Evolutionary conservation across 2,888 invertebrate genomes (phyloP).

Genomic region (Plemyria rubiginata): DNA sequence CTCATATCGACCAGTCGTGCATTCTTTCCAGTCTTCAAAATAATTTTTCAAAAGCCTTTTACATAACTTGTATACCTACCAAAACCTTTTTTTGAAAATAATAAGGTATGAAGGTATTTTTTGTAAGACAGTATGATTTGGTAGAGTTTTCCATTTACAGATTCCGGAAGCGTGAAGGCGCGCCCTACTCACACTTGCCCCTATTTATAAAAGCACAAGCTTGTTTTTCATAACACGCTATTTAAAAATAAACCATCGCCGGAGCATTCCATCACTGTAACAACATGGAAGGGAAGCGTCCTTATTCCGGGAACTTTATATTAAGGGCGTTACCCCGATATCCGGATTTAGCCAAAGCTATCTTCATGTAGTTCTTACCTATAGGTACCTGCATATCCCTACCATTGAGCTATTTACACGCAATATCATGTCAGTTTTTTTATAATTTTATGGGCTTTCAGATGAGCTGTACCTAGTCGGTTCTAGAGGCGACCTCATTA

Average conservation of each 20-base stretch:
- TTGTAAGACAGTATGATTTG: too few relatives aligned
- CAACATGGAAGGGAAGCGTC: slow-evolving; percentile 24
- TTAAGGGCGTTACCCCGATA: slow-evolving; percentile 61
- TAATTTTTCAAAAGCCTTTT: too few relatives aligned
- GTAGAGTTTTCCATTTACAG: too few relatives aligned
- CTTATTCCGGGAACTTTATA: slow-evolving; percentile 41
- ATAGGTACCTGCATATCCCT: slow-evolving; percentile 40
- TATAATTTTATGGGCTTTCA: too few relatives aligned
- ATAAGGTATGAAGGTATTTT: too few relatives aligned
- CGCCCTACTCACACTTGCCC: background rate
- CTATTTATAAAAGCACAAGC: background rate
- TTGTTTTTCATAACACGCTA: slow-evolving; percentile 1
- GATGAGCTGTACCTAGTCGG: too few relatives aligned
- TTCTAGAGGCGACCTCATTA: too few relatives aligned
- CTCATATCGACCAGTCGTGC: too few relatives aligned
- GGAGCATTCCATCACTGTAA: slow-evolving; percentile 17
- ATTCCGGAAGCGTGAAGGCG: background rate
- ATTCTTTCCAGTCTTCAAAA: too few relatives aligned
- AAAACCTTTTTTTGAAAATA: too few relatives aligned
- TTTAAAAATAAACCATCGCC: slow-evolving; percentile 4
- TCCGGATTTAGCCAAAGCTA: slow-evolving; percentile 50
- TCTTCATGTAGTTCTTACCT: slow-evolving; percentile 1
- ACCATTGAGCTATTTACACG: slow-evolving; percentile 27
- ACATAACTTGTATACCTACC: too few relatives aligned
- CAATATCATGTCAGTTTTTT: too few relatives aligned